These are phyloP conservation scores for Pachyseris speciosa DNA, from an alignment of 64 coral and sea anemone genomes.

Conservation along the genomic window DNA sequence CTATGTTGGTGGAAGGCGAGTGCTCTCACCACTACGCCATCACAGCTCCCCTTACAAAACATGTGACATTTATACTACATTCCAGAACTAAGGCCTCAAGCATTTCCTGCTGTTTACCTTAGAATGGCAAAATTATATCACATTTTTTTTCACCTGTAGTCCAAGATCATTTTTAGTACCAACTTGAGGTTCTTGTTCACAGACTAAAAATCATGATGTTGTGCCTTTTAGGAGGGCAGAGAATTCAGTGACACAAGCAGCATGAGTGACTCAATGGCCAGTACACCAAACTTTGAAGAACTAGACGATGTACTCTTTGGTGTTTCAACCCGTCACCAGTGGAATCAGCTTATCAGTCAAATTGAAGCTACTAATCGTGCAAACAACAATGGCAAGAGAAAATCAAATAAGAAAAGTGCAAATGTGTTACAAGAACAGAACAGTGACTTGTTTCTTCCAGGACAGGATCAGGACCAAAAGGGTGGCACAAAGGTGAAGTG, in stretches of 20 bases:
- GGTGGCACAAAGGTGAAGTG: constrained; percentile 4
- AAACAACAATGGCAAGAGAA: constrained; percentile 38
- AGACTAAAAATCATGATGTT: neutral
- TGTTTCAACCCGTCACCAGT: constrained; percentile 90
- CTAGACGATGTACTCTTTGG: constrained; percentile 96
- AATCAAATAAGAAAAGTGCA: neutral
- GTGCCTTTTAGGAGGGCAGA: constrained; percentile 76
- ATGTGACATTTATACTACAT: too few species aligned
- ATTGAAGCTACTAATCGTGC: constrained; percentile 75
- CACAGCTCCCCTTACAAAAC: too few species aligned
- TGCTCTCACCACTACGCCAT: too few species aligned
- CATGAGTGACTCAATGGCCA: constrained; percentile 79
- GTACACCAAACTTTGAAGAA: constrained; percentile 81
- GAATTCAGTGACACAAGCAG: constrained; percentile 84
- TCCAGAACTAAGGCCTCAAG: too few species aligned
- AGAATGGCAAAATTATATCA: too few species aligned
- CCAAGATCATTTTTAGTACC: neutral
- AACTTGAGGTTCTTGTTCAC: neutral
- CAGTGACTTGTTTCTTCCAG: neutral
- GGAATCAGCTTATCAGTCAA: constrained; percentile 92
- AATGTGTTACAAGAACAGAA: constrained; percentile 24
- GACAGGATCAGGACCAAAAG: constrained; percentile 56
- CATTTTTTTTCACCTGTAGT: too few species aligned
- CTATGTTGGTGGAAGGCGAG: too few species aligned
- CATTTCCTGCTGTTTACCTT: too few species aligned